phyloP scores from a whole-genome alignment of 2,888 invertebrate genomes.

The Chorisops tibialis region DNA sequence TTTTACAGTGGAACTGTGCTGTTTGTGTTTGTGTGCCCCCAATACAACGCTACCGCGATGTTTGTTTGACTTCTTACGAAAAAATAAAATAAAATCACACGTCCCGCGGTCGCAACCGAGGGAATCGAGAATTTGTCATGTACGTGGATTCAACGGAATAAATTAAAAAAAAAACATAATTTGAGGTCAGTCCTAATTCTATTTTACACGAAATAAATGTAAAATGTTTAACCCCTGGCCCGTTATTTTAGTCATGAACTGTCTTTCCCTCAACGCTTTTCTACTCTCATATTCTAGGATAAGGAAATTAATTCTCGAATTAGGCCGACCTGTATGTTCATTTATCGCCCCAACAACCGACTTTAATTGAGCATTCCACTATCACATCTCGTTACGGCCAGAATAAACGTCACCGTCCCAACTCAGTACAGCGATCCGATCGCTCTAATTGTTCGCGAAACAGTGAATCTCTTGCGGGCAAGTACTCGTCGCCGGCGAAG shows the following conservation, averaged over 20 bases:
- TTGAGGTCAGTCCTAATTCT: too few relatives aligned
- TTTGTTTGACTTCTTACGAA: constrained; percentile 11
- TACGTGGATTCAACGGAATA: neutral
- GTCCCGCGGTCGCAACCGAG: constrained; percentile 13
- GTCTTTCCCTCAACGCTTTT: too few relatives aligned
- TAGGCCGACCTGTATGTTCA: too few relatives aligned
- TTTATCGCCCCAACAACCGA: too few relatives aligned
- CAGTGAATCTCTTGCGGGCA: constrained; percentile 7
- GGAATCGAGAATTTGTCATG: constrained; percentile 17
- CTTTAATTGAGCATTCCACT: too few relatives aligned
- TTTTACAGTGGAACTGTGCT: neutral
- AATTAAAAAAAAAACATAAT: too few relatives aligned
- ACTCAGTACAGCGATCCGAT: neutral
- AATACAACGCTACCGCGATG: too few relatives aligned
- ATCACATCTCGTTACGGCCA: constrained; percentile 4
- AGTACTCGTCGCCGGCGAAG: neutral
- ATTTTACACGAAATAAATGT: too few relatives aligned
- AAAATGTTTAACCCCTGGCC: too few relatives aligned
- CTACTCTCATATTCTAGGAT: too few relatives aligned
- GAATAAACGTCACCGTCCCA: neutral
- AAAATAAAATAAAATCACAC: constrained; percentile 14
- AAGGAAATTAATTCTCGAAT: too few relatives aligned
- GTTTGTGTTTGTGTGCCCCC: neutral
- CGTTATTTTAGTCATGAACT: too few relatives aligned
- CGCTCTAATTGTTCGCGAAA: constrained; percentile 17